Percentiles rank a stretch among this genome's conserved stretches.
Conservation (phyloP, 2,888 invertebrate genomes). For the Miltochrista miniata region DNA sequence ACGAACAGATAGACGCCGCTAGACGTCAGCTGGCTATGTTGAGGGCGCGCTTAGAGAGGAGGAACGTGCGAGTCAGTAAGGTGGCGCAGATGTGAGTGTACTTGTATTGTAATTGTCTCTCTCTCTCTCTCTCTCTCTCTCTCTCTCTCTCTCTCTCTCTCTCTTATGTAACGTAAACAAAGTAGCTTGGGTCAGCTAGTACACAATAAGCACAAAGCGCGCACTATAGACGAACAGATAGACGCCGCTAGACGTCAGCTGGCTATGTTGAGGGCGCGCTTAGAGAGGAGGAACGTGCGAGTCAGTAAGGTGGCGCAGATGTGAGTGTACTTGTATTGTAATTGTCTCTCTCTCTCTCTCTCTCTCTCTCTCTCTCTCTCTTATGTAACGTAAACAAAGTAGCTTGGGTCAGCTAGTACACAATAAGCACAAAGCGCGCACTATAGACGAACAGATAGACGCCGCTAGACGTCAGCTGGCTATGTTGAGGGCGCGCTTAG, state of each 20-base stretch:
- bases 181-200: background rate
- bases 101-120: too few relatives aligned
- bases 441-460: conserved; percentile 82
- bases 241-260: conserved; percentile 88
- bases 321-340: too few relatives aligned
- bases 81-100: conserved; percentile 95
- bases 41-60: conserved; percentile 91
- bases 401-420: background rate
- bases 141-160: too few relatives aligned
- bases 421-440: conserved; percentile 12
- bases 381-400: too few relatives aligned
- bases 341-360: too few relatives aligned
- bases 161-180: too few relatives aligned
- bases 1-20: conserved; percentile 84
- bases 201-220: conserved; percentile 1
- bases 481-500: conserved; percentile 90
- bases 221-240: conserved; percentile 77
- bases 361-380: too few relatives aligned
- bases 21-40: conserved; percentile 89
- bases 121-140: too few relatives aligned
- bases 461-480: conserved; percentile 88
- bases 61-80: conserved; percentile 96
- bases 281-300: conserved; percentile 94
- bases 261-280: conserved; percentile 87
- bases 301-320: conserved; percentile 97